Base-by-base conservation (phyloP, 2,888 invertebrate genomes). In the Melanophora roralis region DNA sequence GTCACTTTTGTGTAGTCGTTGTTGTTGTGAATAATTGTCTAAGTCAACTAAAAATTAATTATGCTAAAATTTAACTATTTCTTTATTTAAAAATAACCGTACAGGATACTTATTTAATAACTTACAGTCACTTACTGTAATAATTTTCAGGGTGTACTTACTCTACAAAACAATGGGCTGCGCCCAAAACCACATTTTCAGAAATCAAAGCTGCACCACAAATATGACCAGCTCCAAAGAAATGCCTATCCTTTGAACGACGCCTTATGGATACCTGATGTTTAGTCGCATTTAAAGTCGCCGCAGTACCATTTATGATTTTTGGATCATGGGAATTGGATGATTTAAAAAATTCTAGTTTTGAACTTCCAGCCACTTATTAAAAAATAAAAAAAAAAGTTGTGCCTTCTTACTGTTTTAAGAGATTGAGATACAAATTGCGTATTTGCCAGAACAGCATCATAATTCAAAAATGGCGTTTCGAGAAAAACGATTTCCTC, bases 81-180 rank as follows among this genome's bases (percentile, higher is more conserved):
- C n/a, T n/a, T n/a, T n/a, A n/a, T n/a, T n/a, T n/a, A n/a, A n/a
- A n/a, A n/a, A n/a, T n/a, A n/a, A n/a, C n/a, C n/a, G n/a, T n/a
- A n/a, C n/a, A n/a, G n/a, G n/a, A n/a, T n/a, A n/a, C n/a, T n/a
- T n/a, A n/a, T n/a, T n/a, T n/a, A n/a, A n/a, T n/a, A n/a, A n/a
- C n/a, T n/a, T n/a, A n/a, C n/a, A n/a, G n/a, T n/a, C n/a, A n/a
- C n/a, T n/a, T n/a, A n/a, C n/a, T n/a, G n/a, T n/a, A n/a, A n/a
- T n/a, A n/a, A n/a, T n/a, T n/a, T n/a, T n/a, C n/a, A n/a, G n/a
- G n/a, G 9, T 7, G 5, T 9, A 84, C 87, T 85, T 83, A 88
- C 88, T 89, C 81, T 12, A 85, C 86, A 79, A 89, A 86, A 40
- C 89, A 89, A 82, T 89, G 89, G 0, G 89, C 88, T 0, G 89